Evolutionary conservation across 2,888 invertebrate species (phyloP), one percentile per base, ranked within the genome.

Genomic region (Ophion ellenae): DNA sequence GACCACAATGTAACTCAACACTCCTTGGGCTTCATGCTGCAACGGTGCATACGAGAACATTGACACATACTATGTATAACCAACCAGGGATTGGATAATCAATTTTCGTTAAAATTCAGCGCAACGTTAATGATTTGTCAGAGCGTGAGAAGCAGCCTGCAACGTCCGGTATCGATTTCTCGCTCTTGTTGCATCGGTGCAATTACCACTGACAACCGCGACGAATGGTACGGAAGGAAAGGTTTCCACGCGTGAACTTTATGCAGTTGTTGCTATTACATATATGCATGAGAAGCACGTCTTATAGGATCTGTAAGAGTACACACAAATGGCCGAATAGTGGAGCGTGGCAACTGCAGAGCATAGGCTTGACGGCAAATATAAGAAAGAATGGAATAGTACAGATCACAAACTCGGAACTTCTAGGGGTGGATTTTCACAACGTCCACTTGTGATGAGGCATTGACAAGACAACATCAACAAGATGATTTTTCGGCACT

Each of bases 141-240:
- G 28, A 63, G 63, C 63, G 24, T 10, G 24, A n/a, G 24, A 32
- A 4, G 32, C 32, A 32, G 20, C 53, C 17, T 53, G 53, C 17
- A 53, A 53, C 53, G 32, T 17, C 32, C 69, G n/a, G 17, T 63
- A 82, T 82, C 64, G 63, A 14, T 53, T 74, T 45, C 20, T 76
- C 28, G 36, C 61, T 67, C 40, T 81, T 76, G 70, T 36, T 70
- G 75, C 64, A 36, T 24, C 61, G 45, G n/a, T 63, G 63, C 32
- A 40, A 28, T 40, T 24, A 57, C 20, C 32, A 57, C 17, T 24
- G 6, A 57, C 64, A 28, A 63, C 28, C 40, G n/a, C 57, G 64
- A 64, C 59, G 45, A 69, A 32, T 67, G 69, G 20, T 36, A 47
- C 75, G 70, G 76, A 82, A 77, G 76, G 32, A 76, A 77, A 71